phyloP scores from a whole-genome alignment of 2,113 vertebrate genomes.

The Ceyx margarethae region DNA sequence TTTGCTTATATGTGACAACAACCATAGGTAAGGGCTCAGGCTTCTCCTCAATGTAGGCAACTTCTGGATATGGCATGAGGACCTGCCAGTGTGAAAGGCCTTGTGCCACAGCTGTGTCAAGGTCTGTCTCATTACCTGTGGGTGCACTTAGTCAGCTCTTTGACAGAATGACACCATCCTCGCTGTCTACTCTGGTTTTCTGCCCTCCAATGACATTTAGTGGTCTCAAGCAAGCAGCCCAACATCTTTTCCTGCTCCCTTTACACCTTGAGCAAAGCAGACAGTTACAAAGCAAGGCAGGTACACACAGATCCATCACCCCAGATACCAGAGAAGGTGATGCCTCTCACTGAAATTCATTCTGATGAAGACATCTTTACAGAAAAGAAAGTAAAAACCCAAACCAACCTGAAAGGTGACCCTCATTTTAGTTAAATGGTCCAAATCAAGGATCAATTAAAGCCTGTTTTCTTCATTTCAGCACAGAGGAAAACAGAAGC shows the following conservation, averaged over 20 bases:
- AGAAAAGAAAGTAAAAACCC: neutral
- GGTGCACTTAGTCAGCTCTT: neutral
- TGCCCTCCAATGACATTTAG: neutral
- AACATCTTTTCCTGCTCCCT: neutral
- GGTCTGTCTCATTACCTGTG: neutral
- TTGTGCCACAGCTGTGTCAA: neutral
- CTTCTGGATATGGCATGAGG: neutral
- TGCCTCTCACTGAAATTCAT: neutral
- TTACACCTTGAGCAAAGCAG: neutral
- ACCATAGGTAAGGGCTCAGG: neutral
- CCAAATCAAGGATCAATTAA: neutral
- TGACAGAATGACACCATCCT: neutral
- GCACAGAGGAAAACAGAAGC: neutral
- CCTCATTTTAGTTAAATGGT: neutral
- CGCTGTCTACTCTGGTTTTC: neutral
- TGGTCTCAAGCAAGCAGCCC: neutral
- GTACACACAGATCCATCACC: neutral
- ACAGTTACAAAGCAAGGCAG: neutral
- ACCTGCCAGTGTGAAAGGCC: neutral
- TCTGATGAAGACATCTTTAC: neutral
- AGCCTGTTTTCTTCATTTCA: neutral
- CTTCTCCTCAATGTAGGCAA: neutral
- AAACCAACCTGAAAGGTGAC: neutral
- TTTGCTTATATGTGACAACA: neutral
- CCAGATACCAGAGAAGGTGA: neutral